A percentile compares a stretch with the other conserved stretches of the same genome.
Conservation (phyloP, 2,113 vertebrate species). For the Ramphastos sulfuratus region DNA sequence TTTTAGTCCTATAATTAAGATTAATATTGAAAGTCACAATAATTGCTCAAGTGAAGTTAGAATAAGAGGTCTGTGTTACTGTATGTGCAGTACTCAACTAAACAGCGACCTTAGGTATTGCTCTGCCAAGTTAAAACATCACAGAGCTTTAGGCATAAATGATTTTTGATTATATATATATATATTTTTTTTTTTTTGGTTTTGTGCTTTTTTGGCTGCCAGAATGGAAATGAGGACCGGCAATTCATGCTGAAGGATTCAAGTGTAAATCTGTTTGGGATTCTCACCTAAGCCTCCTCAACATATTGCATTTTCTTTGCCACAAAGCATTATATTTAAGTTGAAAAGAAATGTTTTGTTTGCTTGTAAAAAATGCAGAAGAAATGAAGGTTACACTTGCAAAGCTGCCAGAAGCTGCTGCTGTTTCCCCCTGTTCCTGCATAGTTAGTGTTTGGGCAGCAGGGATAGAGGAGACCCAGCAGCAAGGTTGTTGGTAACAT, state of each 20-base stretch:
- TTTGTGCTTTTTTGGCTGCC: background rate
- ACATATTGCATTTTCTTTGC: background rate
- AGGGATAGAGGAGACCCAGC: background rate
- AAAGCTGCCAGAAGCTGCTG: background rate
- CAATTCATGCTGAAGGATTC: background rate
- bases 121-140: background rate
- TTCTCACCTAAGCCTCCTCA: background rate
- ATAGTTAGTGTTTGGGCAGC: background rate
- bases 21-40: slow-evolving; percentile 29
- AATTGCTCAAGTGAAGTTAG: background rate
- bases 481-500: background rate
- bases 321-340: background rate
- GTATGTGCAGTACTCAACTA: background rate
- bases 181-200: no score
- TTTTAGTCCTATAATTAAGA: slow-evolving; percentile 46
- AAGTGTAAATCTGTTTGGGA: background rate
- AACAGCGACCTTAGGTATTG: background rate
- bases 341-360: background rate
- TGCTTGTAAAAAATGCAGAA: background rate
- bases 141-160: background rate
- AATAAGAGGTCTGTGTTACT: background rate
- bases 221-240: background rate
- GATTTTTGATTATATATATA: background rate
- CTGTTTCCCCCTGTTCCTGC: background rate
- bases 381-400: background rate